Base-by-base conservation (phyloP, 2,797 vertebrate genomes). In the Anguilla marmorata region DNA sequence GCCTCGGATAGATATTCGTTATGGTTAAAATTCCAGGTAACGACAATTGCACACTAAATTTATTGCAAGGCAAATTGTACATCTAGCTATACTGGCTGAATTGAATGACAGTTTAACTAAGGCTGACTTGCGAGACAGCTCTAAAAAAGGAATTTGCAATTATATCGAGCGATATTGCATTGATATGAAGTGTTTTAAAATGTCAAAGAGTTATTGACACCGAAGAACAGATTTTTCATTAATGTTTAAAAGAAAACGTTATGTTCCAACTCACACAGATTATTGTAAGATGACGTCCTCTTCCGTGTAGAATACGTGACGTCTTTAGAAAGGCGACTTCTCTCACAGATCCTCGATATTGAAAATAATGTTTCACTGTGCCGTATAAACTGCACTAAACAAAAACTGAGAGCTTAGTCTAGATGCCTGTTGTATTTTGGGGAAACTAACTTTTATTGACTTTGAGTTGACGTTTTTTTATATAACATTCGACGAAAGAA, bases 191-290 rank as follows among this genome's bases (percentile, higher is more conserved):
- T 9, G 79, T 3, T 48, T n/a, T 50, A 45, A 24, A 69, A 69
- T 63, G 58, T 12, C 30, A 41, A 7, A 24, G 19, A 9, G 24
- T 24, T 56, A 19, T 12, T 3, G 16, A 1, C 14, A 30, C 50
- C 85, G 86, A 30, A 0, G 45, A 79, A 0, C 0, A 1, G n/a
- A 82, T 90, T 91, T 89, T 0, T 66, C 41, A 85, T 63, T 37
- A 56, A 24, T 84, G 41, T 33, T 82, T 69, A 27, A 8, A 69
- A 69, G 63, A 27, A 50, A 48, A 82, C 7, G 79, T 45, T 8
- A 92, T 37, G 93, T 90, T 95, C 95, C 95, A 95, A 95, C 94
- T 96, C 95, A 96, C 95, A 88, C 56, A 16, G 92, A 90, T 92
- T 92, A 88, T 87, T 88, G 93, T 88, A 92, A 76, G 94, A 94